Percentiles rank a stretch among this genome's conserved stretches.
Evolutionary conservation across 1,140 invertebrate genomes (phyloP).

Genomic region (Dendrolimus punctatus): DNA sequence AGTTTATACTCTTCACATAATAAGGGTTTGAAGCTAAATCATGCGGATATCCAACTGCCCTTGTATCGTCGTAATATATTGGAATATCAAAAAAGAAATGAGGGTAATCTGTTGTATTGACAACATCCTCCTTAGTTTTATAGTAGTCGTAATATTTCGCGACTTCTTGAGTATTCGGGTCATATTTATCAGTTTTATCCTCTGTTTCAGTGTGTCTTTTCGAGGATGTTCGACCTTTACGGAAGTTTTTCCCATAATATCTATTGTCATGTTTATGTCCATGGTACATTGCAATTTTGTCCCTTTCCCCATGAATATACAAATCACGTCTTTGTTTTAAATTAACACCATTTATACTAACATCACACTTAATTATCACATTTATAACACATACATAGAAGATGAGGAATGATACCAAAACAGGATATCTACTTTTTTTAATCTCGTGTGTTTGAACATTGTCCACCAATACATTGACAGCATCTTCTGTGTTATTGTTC

Average conservation of each 20-base stretch:
- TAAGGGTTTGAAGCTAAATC: conserved; percentile 44
- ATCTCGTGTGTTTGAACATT: conserved; percentile 56
- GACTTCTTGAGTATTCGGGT: conserved; percentile 25
- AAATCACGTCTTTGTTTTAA: conserved; percentile 22
- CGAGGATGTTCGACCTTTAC: conserved; percentile 23
- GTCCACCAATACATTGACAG: conserved; percentile 42
- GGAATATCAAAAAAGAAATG: conserved; percentile 13
- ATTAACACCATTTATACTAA: conserved; percentile 54
- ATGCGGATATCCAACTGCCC: conserved; percentile 60
- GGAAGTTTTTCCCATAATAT: conserved; percentile 18
- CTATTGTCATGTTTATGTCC: conserved; percentile 17
- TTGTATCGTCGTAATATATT: conserved; percentile 70
- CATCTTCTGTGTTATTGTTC: conserved; percentile 16
- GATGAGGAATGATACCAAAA: conserved; percentile 36
- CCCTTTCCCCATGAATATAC: neutral
- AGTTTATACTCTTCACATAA: conserved; percentile 54
- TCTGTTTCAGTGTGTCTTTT: conserved; percentile 24
- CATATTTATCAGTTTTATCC: conserved; percentile 39
- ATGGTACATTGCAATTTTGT: conserved; percentile 14
- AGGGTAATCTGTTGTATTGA: conserved; percentile 24
- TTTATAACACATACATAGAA: conserved; percentile 53
- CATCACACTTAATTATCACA: conserved; percentile 66
- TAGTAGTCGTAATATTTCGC: conserved; percentile 41
- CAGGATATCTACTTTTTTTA: conserved; percentile 39
- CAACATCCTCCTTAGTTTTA: conserved; percentile 36